These are phyloP conservation scores for Nerophis ophidion DNA, from an alignment of 2,113 vertebrate genomes.

Conservation along the genomic window DNA sequence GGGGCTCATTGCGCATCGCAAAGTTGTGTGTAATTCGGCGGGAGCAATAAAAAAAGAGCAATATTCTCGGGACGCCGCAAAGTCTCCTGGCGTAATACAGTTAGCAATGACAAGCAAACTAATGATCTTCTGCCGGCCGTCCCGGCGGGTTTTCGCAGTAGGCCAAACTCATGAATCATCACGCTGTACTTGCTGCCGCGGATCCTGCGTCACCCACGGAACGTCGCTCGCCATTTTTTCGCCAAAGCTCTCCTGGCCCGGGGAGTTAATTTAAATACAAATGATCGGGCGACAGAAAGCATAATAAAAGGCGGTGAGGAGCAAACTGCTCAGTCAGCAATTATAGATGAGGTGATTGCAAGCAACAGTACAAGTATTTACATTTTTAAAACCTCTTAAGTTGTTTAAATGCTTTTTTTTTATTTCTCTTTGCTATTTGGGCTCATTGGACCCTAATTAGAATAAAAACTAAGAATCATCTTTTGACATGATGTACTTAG, in stretches of 20 bases:
- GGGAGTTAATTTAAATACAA: no score
- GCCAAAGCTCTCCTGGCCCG: background rate
- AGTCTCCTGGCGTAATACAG: conserved; percentile 55
- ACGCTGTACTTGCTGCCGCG: conserved; percentile 42
- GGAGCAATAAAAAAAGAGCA: conserved; percentile 40
- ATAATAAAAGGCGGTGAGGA: no score
- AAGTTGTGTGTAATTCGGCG: conserved; percentile 39
- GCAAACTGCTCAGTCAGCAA: no score
- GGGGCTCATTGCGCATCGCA: conserved; percentile 35
- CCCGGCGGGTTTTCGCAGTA: conserved; percentile 45
- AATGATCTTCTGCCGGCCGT: conserved; percentile 50
- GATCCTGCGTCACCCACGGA: conserved; percentile 45
- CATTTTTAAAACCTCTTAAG: no score
- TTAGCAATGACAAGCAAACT: conserved; percentile 63
- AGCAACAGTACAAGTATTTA: no score
- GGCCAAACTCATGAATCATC: conserved; percentile 62
- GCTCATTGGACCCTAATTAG: no score
- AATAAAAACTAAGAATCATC: no score
- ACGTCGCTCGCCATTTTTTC: background rate
- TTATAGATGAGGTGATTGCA: no score
- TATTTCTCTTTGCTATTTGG: no score
- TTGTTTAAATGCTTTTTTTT: no score
- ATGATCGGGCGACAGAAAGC: no score
- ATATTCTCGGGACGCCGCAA: conserved; percentile 41
- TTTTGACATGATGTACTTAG: no score